Evolutionary conservation across 2,113 vertebrate species (phyloP).

Genomic region (Struthio camelus): DNA sequence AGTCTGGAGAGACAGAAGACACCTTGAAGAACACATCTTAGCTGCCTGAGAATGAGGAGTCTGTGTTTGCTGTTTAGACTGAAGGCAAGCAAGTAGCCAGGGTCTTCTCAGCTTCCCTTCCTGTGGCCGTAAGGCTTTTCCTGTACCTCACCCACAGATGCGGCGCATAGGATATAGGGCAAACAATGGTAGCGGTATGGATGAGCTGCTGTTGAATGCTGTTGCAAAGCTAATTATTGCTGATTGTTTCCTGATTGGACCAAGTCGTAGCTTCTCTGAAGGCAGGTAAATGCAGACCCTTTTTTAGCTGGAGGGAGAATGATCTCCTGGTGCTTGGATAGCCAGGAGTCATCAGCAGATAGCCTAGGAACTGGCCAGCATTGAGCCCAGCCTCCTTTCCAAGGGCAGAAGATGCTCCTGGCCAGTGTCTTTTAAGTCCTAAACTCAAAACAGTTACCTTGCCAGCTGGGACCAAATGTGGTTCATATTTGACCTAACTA

Average conservation of each 20-base stretch:
- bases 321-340: neutral
- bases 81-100: neutral
- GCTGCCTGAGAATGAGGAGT: too few species aligned
- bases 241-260: neutral
- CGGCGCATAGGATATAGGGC: accelerated
- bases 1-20: neutral
- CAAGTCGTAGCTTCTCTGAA: neutral
- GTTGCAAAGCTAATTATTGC: neutral
- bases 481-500: neutral
- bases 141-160: neutral
- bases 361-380: neutral
- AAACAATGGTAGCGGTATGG: neutral
- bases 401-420: too few species aligned
- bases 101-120: neutral
- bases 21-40: neutral
- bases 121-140: neutral
- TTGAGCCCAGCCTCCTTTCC: too few species aligned
- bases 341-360: neutral
- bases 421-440: too few species aligned
- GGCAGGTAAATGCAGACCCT: neutral
- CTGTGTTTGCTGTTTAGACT: neutral
- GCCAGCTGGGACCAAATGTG: neutral
- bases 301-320: neutral
- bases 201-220: neutral
- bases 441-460: neutral